phyloP scores from a whole-genome alignment of 2,797 vertebrate genomes.

The Brachyrhaphis roseni region DNA sequence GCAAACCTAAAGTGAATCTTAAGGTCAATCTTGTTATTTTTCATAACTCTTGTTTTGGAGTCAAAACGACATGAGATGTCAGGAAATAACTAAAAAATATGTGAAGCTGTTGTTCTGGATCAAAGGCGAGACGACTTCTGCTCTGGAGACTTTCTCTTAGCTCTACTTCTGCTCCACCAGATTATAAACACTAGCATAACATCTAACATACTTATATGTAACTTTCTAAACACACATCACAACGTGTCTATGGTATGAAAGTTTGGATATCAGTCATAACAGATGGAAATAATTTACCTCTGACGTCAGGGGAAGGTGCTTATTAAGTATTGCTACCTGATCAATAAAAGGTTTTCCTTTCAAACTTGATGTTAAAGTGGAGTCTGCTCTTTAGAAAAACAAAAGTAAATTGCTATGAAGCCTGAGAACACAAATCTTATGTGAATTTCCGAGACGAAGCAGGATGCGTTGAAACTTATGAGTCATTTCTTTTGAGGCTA shows the following conservation, averaged over 20 bases:
- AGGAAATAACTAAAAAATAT: not conserved
- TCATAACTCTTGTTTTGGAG: constrained; percentile 18
- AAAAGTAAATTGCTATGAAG: not conserved
- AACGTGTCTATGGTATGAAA: not conserved
- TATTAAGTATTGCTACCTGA: not conserved
- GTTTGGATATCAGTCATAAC: not conserved
- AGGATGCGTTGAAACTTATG: not conserved
- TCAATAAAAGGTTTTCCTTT: not conserved
- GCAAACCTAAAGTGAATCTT: not conserved
- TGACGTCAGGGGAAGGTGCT: not conserved
- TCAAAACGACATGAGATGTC: constrained; percentile 12
- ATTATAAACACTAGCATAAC: not conserved
- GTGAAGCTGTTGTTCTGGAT: not conserved
- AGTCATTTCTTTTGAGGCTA: not conserved
- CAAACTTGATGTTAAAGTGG: not conserved
- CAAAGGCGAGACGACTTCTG: not conserved
- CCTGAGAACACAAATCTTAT: not conserved
- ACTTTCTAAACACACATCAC: not conserved
- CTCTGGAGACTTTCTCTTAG: not conserved
- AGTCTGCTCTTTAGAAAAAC: not conserved
- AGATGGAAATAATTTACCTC: not conserved
- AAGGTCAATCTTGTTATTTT: not conserved
- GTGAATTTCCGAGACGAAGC: not conserved
- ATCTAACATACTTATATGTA: not conserved
- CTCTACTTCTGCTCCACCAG: not conserved